These are phyloP conservation scores for Phortica okadai DNA, from an alignment of 2,888 invertebrate genomes.

Conservation along the genomic window DNA sequence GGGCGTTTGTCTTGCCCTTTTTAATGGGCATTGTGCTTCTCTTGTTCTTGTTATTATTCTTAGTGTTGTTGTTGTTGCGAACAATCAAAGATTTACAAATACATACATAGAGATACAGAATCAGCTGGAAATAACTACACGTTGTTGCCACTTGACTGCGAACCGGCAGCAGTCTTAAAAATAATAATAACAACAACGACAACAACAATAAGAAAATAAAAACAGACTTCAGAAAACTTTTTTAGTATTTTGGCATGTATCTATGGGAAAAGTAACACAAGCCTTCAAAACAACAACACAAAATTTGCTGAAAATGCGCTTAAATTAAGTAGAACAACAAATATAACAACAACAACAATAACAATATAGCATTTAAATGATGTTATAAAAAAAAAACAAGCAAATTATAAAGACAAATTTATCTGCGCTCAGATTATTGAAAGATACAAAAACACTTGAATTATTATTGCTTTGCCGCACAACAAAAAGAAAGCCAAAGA, in stretches of 20 bases:
- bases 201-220: slow-evolving; percentile 1
- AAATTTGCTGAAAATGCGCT: slow-evolving; percentile 23
- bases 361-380: neutral
- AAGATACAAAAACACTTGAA: too few species aligned
- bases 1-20: neutral
- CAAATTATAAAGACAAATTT: neutral
- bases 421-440: neutral
- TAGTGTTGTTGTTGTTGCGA: neutral
- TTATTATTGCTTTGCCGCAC: too few species aligned
- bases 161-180: neutral
- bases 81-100: slow-evolving; percentile 16
- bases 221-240: neutral
- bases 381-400: neutral
- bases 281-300: neutral
- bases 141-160: neutral
- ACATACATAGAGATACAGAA: neutral
- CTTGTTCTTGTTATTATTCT: too few species aligned
- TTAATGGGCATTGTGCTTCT: neutral
- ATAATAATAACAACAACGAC: neutral
- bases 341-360: neutral
- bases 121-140: neutral
- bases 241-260: too few species aligned
- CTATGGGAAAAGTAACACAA: too few species aligned
- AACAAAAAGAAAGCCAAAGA: too few species aligned
- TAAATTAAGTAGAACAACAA: slow-evolving; percentile 5